Evolutionary conservation across 2,113 vertebrate species (phyloP).

Genomic region (Ginglymostoma cirratum): DNA sequence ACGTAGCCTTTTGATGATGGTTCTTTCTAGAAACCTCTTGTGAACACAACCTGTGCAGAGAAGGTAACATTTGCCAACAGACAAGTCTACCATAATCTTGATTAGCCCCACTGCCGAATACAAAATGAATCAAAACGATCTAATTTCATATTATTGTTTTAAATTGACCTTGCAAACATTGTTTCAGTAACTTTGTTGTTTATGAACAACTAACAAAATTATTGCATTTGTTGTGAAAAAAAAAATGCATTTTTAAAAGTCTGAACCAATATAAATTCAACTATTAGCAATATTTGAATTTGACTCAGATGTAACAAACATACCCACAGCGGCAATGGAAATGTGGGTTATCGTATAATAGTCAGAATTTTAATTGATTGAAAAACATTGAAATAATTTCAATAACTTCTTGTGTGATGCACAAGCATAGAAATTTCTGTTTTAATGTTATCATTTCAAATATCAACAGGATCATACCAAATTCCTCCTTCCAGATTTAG

Average conservation of each 20-base stretch:
- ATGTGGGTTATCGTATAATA: neutral
- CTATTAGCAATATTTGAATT: neutral
- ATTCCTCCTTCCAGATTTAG: neutral
- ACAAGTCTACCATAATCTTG: too few species aligned
- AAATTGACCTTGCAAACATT: neutral
- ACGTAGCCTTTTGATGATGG: too few species aligned
- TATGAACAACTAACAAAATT: neutral
- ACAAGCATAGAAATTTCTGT: neutral
- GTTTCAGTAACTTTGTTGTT: neutral
- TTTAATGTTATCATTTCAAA: neutral
- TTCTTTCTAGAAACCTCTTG: too few species aligned
- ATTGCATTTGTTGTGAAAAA: neutral
- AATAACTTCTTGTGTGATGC: neutral
- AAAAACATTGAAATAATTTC: neutral
- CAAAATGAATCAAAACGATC: too few species aligned
- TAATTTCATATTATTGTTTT: too few species aligned
- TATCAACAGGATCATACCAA: neutral
- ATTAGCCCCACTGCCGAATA: too few species aligned
- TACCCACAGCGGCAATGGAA: neutral
- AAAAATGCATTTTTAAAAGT: neutral
- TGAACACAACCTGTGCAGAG: too few species aligned
- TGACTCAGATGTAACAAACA: neutral
- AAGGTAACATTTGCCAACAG: too few species aligned
- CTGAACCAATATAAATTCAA: neutral
- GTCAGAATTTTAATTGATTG: neutral